These are phyloP conservation scores for Notamacropus eugenii DNA, from an alignment of 2,797 vertebrate genomes.

Conservation along the genomic window DNA sequence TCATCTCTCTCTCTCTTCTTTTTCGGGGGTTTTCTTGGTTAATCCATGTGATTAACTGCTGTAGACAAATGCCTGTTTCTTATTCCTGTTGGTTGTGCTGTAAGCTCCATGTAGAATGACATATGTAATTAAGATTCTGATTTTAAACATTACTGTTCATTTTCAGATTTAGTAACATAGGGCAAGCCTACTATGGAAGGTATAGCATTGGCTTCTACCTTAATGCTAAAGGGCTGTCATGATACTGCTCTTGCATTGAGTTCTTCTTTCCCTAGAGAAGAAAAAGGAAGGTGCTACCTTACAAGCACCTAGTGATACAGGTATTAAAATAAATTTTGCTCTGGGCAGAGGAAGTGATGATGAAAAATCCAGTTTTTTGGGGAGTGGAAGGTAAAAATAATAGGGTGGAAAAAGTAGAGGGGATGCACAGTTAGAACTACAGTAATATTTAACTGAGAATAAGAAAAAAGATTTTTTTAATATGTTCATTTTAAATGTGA, in stretches of 20 bases:
- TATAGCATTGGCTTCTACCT: neutral
- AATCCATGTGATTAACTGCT: neutral
- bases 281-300: neutral
- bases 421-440: neutral
- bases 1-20: neutral
- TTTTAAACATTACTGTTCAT: neutral
- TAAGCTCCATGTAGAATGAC: neutral
- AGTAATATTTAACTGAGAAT: constrained; percentile 12
- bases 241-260: neutral
- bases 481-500: constrained; percentile 16
- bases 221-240: neutral
- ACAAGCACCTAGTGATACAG: neutral
- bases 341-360: neutral
- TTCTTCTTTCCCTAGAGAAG: neutral
- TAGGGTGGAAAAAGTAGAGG: neutral
- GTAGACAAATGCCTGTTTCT: neutral
- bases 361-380: neutral
- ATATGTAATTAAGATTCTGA: neutral
- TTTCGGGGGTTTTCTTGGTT: neutral
- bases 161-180: neutral
- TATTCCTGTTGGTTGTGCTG: neutral
- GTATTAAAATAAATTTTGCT: neutral
- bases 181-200: neutral
- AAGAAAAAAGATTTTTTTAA: neutral
- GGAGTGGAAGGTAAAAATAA: neutral